Evolutionary conservation across 2,113 vertebrate species (phyloP).

Genomic region (Gopherus evgoodei): DNA sequence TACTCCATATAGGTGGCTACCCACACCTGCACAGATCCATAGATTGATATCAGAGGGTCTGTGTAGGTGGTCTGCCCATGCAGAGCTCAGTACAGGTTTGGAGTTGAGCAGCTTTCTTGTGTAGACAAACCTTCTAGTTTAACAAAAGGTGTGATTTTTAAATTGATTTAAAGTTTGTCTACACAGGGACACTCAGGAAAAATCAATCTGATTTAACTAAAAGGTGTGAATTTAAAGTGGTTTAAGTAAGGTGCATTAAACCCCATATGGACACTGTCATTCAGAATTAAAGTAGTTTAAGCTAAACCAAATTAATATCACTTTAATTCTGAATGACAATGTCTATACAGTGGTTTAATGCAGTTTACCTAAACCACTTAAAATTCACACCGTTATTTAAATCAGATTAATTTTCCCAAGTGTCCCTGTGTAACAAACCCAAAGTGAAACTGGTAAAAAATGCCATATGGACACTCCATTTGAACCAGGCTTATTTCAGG

Average conservation of each 20-base stretch:
- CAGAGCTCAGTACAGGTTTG: not conserved
- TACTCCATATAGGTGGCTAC: not conserved
- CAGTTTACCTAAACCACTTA: not conserved
- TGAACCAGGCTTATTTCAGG: not conserved
- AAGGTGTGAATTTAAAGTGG: not conserved
- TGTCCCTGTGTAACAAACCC: not conserved
- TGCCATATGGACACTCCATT: not conserved
- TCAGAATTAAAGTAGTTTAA: not conserved
- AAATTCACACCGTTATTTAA: not conserved
- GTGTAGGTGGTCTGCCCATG: not conserved
- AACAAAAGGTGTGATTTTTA: not conserved
- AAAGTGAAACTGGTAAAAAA: not conserved
- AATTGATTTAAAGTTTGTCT: not conserved
- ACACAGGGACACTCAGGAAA: not conserved
- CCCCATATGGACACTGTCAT: not conserved
- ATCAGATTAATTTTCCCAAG: not conserved
- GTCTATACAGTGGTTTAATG: not conserved
- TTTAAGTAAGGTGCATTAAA: not conserved
- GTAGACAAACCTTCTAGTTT: not conserved
- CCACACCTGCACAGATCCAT: not conserved
- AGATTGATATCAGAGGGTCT: not conserved
- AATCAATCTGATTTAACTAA: not conserved
- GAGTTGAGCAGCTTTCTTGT: not conserved
- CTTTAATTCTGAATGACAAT: not conserved
- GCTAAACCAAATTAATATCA: not conserved